A percentile compares a stretch with the other conserved stretches of the same genome.
These are phyloP conservation scores for Drosophila melanica DNA, from an alignment of 1,140 invertebrate species.

Conservation along the genomic window DNA sequence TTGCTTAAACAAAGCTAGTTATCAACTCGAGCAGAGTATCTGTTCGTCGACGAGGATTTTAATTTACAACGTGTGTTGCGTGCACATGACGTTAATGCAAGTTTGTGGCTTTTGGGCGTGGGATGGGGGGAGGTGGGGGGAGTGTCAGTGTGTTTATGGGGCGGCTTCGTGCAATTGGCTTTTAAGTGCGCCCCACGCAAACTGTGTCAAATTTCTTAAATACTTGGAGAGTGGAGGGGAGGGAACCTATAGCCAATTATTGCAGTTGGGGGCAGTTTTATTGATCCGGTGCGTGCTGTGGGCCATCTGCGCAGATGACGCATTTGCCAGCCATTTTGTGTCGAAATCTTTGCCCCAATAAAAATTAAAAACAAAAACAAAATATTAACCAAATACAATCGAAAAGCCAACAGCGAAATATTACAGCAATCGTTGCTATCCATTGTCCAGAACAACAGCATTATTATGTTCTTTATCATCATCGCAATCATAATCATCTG, in stretches of 20 bases:
- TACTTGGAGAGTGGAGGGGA: not conserved
- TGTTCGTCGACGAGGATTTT: too few relatives aligned
- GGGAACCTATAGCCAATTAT: not conserved
- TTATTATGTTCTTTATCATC: not conserved
- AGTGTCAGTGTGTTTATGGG: not conserved
- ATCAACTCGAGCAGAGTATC: not conserved
- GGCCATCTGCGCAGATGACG: slow-evolving; percentile 25
- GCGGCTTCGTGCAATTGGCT: slow-evolving; percentile 19
- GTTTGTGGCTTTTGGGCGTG: too few relatives aligned
- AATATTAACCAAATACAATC: not conserved
- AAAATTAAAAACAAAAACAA: not conserved
- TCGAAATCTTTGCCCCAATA: slow-evolving; percentile 13
- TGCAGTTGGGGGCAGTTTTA: slow-evolving; percentile 26
- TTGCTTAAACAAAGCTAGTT: too few relatives aligned
- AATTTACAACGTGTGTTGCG: too few relatives aligned
- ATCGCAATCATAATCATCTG: slow-evolving; percentile 16
- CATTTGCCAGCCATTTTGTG: slow-evolving; percentile 14
- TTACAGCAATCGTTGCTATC: slow-evolving; percentile 10
- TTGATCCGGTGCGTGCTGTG: slow-evolving; percentile 17
- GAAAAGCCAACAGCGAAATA: not conserved
- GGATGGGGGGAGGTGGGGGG: not conserved
- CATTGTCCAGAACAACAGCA: slow-evolving; percentile 17
- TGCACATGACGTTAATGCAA: too few relatives aligned
- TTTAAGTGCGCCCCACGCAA: slow-evolving; percentile 21
- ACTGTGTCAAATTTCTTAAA: slow-evolving; percentile 27